Conservation (phyloP, 2,113 vertebrate genomes). For the Melanerpes aurifrons region DNA sequence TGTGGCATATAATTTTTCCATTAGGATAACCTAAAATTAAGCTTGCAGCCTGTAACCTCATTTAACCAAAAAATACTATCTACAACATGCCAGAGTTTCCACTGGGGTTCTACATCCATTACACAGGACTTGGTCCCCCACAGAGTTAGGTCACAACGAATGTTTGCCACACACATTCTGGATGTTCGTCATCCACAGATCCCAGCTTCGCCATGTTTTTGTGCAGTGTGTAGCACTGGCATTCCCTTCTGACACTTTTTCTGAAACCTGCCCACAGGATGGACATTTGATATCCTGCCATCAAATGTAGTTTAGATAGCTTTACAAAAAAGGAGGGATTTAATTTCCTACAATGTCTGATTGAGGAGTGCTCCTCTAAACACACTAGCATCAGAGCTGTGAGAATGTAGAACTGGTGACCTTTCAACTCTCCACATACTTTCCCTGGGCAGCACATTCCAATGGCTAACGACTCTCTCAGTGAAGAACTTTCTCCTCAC, state of each 20-base stretch:
- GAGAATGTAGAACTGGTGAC: not conserved
- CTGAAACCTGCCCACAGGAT: not conserved
- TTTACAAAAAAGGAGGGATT: not conserved
- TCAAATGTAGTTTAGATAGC: not conserved
- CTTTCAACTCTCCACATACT: not conserved
- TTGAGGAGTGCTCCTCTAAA: not conserved
- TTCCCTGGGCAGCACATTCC: not conserved
- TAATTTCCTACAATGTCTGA: not conserved
- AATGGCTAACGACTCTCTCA: no score
- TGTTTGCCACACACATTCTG: not conserved
- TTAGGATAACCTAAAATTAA: constrained; percentile 36
- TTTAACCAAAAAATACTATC: constrained; percentile 32
- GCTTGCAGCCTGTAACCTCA: constrained; percentile 4
- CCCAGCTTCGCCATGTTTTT: not conserved
- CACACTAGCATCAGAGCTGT: not conserved
- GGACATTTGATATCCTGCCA: not conserved
- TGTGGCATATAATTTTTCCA: constrained; percentile 16
- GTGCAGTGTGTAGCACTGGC: not conserved
- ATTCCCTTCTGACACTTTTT: not conserved
- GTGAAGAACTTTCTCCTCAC: no score
- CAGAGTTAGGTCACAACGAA: not conserved
- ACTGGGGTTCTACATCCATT: not conserved
- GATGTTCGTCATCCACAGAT: not conserved
- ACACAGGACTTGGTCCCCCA: not conserved
- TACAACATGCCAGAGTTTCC: not conserved